These are phyloP conservation scores for Therioaphis trifolii DNA, from an alignment of 2,888 invertebrate genomes.

Conservation along the genomic window DNA sequence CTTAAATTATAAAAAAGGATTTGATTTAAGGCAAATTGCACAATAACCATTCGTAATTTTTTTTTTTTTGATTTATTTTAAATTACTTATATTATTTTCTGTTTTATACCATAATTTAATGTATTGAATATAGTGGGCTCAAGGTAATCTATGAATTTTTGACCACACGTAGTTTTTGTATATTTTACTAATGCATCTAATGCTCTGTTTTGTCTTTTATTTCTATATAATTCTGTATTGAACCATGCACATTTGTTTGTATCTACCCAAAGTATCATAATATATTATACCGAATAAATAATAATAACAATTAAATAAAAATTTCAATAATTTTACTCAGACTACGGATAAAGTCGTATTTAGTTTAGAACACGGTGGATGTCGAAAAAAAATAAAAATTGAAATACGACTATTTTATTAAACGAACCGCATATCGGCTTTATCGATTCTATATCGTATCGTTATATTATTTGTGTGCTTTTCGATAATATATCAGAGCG, in stretches of 20 bases:
- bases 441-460: too few relatives aligned
- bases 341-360: too few relatives aligned
- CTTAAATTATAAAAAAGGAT: neutral
- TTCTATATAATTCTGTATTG: slow-evolving; percentile 2
- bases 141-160: slow-evolving; percentile 5
- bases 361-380: too few relatives aligned
- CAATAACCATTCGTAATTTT: neutral
- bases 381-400: too few relatives aligned
- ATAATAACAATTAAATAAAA: too few relatives aligned
- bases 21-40: neutral
- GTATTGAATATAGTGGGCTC: neutral
- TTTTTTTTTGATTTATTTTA: neutral
- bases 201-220: neutral
- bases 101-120: neutral
- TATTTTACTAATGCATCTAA: neutral
- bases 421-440: too few relatives aligned
- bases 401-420: too few relatives aligned
- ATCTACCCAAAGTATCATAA: neutral
- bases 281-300: too few relatives aligned
- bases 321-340: too few relatives aligned
- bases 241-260: neutral
- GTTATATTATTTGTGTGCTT: too few relatives aligned
- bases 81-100: neutral
- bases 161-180: neutral
- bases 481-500: too few relatives aligned